phyloP scores from a whole-genome alignment of 2,888 invertebrate genomes.

The Allolobophora icterica region DNA sequence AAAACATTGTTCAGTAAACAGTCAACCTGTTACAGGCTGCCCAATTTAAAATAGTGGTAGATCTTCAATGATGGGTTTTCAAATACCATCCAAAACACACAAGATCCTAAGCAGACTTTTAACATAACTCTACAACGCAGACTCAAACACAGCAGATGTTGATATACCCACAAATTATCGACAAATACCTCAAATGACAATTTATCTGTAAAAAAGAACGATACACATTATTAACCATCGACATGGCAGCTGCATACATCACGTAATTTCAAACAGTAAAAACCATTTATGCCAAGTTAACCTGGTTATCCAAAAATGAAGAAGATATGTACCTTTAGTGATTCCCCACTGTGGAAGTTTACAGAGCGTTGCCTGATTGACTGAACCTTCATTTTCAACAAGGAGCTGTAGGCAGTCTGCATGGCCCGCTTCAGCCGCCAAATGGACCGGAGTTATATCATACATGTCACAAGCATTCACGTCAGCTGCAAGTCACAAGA shows the following conservation, averaged over 20 bases:
- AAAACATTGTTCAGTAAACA: no score
- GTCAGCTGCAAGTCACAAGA: slow-evolving; percentile 51
- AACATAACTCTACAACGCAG: no score
- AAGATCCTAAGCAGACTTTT: no score
- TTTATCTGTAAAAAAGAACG: no score
- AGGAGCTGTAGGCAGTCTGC: slow-evolving; percentile 55
- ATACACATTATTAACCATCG: background rate
- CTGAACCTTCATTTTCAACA: slow-evolving; percentile 58
- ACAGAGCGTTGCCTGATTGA: slow-evolving; percentile 46
- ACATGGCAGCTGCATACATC: background rate
- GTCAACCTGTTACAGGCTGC: no score
- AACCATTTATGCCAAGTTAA: background rate
- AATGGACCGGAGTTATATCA: slow-evolving; percentile 62
- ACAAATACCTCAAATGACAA: no score
- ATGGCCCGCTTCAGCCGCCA: slow-evolving; percentile 61
- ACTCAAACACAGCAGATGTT: no score
- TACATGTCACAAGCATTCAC: slow-evolving; percentile 60
- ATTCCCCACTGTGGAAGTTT: slow-evolving; percentile 32
- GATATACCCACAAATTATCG: no score
- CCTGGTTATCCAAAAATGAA: background rate
- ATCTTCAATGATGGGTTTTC: no score
- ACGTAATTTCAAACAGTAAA: background rate
- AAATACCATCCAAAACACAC: no score
- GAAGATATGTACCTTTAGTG: slow-evolving; percentile 20
- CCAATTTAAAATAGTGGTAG: no score